Conservation (phyloP, 1,140 invertebrate genomes). For the Drosophila subobscura region DNA sequence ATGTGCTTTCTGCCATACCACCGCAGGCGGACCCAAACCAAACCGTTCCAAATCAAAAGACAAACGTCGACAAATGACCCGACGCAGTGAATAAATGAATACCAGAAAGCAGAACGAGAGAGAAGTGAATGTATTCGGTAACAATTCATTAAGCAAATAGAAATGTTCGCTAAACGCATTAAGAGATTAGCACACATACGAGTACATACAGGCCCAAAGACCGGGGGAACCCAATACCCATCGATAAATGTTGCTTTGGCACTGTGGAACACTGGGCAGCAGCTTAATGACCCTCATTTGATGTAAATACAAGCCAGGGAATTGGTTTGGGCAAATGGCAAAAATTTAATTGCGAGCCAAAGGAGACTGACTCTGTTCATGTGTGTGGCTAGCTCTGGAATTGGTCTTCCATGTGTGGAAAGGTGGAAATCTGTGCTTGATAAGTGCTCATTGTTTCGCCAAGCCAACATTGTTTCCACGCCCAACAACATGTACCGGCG, state of each 20-base stretch:
- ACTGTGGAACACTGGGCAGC: constrained; percentile 43
- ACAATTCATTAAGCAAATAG: constrained; percentile 82
- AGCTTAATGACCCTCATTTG: constrained; percentile 80
- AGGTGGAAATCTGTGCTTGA: constrained; percentile 68
- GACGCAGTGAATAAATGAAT: constrained; percentile 66
- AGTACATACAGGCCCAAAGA: constrained; percentile 28
- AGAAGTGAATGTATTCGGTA: constrained; percentile 75
- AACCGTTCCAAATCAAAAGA: constrained; percentile 69
- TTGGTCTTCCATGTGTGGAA: constrained; percentile 57
- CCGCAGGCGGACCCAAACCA: constrained; percentile 2
- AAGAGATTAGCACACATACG: constrained; percentile 79
- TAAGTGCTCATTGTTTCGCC: constrained; percentile 75
- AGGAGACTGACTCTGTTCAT: constrained; percentile 27
- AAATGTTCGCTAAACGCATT: constrained; percentile 81
- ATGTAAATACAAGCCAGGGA: constrained; percentile 31
- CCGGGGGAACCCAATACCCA: constrained; percentile 20
- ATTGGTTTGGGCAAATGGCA: constrained; percentile 25
- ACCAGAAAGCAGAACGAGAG: constrained; percentile 34
- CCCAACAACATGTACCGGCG: constrained; percentile 48
- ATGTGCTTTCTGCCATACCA: background rate
- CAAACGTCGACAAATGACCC: constrained; percentile 79
- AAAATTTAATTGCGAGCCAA: constrained; percentile 71
- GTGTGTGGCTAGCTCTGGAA: constrained; percentile 58
- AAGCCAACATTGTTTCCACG: constrained; percentile 70
- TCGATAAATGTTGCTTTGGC: constrained; percentile 52